Percentiles rank a stretch among this genome's conserved stretches.
phyloP scores from a whole-genome alignment of 2,888 invertebrate genomes.

The Euphydryas editha region DNA sequence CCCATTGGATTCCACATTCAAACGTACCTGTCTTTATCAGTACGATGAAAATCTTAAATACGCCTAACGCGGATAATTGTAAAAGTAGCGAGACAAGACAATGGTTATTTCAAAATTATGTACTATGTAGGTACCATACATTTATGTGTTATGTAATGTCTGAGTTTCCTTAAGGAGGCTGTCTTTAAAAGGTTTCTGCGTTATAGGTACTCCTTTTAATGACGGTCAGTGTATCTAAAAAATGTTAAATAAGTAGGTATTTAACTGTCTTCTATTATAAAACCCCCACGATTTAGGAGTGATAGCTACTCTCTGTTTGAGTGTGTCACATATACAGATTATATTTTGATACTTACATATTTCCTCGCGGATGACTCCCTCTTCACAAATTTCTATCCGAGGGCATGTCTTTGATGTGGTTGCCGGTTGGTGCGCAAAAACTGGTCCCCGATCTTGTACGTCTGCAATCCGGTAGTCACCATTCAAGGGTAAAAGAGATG shows the following conservation, averaged over 20 bases:
- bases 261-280: not conserved
- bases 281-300: not conserved
- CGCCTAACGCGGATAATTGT: constrained; percentile 39
- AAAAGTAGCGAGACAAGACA: constrained; percentile 11
- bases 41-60: constrained; percentile 55
- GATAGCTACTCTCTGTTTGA: not conserved
- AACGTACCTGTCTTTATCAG: constrained; percentile 68
- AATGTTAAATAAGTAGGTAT: too few species aligned
- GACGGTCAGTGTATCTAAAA: too few species aligned
- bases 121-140: too few species aligned
- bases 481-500: constrained; percentile 71
- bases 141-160: too few species aligned
- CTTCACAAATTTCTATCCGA: constrained; percentile 45
- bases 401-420: constrained; percentile 51
- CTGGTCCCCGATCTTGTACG: constrained; percentile 66
- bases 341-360: constrained; percentile 33
- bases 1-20: constrained; percentile 59
- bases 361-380: constrained; percentile 45
- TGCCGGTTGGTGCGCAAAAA: constrained; percentile 60
- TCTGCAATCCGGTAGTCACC: constrained; percentile 69
- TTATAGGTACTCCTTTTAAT: too few species aligned
- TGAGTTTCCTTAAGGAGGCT: too few species aligned
- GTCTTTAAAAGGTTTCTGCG: too few species aligned
- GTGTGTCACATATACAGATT: constrained; percentile 8
- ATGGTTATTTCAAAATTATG: too few species aligned